phyloP scores from a whole-genome alignment of 2,888 invertebrate genomes.

The Pseudococcus jackbeardsleyi region DNA sequence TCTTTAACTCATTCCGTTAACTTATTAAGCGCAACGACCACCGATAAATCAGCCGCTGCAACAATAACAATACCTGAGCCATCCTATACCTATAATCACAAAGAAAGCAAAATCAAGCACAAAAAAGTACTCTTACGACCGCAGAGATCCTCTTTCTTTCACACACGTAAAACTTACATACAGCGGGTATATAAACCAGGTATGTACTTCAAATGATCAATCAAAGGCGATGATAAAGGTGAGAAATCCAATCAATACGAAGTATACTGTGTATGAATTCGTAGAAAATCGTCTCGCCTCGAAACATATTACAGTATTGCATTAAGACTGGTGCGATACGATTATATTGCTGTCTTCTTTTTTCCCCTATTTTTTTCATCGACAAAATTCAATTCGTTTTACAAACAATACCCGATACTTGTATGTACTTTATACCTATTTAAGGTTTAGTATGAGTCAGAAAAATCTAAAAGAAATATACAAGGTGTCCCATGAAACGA shows the following conservation, averaged over 20 bases:
- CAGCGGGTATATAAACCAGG: background rate
- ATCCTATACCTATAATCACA: background rate
- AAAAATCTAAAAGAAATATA: background rate
- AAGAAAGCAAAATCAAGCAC: conserved; percentile 39
- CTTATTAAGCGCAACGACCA: conserved; percentile 48
- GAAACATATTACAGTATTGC: background rate
- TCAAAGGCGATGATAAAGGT: background rate
- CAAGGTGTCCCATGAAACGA: background rate
- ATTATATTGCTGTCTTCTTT: background rate
- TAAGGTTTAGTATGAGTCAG: background rate
- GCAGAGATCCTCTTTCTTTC: background rate
- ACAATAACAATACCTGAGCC: background rate
- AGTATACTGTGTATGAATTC: background rate
- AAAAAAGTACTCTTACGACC: background rate
- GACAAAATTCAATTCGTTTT: background rate
- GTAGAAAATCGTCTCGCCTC: conserved; percentile 14
- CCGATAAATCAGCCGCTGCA: conserved; percentile 23
- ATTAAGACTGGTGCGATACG: conserved; percentile 3
- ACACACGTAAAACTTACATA: background rate
- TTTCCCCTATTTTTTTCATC: background rate
- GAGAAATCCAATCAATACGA: conserved; percentile 1
- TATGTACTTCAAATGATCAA: background rate
- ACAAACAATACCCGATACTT: background rate
- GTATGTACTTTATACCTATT: background rate
- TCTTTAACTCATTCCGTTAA: conserved; percentile 51